A percentile compares a stretch with the other conserved stretches of the same genome.
Evolutionary conservation across 1,140 invertebrate species (phyloP).

Genomic region (Papilio polyxenes): DNA sequence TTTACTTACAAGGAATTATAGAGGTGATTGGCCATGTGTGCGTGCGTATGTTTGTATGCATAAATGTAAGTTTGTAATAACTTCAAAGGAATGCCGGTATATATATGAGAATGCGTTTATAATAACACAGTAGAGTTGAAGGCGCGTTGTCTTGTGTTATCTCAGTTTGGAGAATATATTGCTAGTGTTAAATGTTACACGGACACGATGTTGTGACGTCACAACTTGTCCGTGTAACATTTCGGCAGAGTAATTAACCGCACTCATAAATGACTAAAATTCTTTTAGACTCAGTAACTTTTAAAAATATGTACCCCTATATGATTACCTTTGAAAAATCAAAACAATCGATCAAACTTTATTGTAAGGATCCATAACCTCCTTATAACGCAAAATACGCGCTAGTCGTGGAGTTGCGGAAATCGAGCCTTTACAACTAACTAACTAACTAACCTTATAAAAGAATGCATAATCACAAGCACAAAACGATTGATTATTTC

Average conservation of each 20-base stretch:
- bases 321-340: too few relatives aligned
- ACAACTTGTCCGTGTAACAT: neutral
- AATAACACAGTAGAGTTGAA: conserved; percentile 8
- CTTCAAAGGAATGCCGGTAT: conserved; percentile 22
- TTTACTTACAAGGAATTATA: neutral
- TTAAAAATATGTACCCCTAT: neutral
- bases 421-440: too few relatives aligned
- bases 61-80: neutral
- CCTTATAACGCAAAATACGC: too few relatives aligned
- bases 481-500: neutral
- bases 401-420: too few relatives aligned
- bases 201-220: neutral
- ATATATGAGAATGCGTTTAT: conserved; percentile 24
- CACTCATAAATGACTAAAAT: neutral
- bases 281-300: neutral
- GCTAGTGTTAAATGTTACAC: neutral
- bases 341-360: too few relatives aligned
- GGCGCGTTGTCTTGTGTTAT: conserved; percentile 3
- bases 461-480: neutral
- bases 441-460: neutral
- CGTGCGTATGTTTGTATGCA: neutral
- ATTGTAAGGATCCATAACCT: too few relatives aligned
- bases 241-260: neutral
- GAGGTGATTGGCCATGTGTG: conserved; percentile 16
- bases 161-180: conserved; percentile 15